Percentiles rank a stretch among this genome's conserved stretches.
Conservation (phyloP, 2,113 vertebrate species). For the Dascyllus trimaculatus region DNA sequence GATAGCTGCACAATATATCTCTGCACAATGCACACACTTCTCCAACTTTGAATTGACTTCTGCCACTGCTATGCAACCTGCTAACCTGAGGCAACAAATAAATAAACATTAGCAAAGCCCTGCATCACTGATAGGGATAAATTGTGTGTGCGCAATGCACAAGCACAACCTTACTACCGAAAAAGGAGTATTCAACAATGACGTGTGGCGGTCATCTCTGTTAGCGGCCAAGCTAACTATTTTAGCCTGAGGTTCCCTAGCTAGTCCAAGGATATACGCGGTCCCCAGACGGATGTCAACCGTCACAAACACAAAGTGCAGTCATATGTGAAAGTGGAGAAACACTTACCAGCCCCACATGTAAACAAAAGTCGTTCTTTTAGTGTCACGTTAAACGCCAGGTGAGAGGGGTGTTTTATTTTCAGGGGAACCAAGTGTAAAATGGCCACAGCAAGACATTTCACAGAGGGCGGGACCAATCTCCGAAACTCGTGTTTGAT, state of each 20-base stretch:
- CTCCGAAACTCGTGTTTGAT: conserved; percentile 32
- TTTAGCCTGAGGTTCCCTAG: conserved; percentile 42
- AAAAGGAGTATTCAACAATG: conserved; percentile 59
- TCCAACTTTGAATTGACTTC: conserved; percentile 25
- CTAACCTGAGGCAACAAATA: background rate
- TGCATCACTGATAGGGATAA: background rate
- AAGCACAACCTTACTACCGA: background rate
- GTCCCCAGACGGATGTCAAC: background rate
- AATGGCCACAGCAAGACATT: conserved; percentile 80
- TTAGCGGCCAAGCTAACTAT: conserved; percentile 70
- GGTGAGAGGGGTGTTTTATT: conserved; percentile 16
- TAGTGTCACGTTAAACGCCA: conserved; percentile 14
- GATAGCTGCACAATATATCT: background rate
- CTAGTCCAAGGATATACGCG: background rate
- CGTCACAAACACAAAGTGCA: background rate
- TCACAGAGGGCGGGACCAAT: conserved; percentile 45
- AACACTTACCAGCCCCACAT: conserved; percentile 60
- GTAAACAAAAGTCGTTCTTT: background rate
- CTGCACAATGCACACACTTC: conserved; percentile 4
- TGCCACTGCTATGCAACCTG: background rate
- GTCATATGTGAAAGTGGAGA: background rate
- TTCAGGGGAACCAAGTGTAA: conserved; percentile 64
- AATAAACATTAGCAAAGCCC: background rate
- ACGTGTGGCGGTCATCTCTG: conserved; percentile 69
- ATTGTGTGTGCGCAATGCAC: background rate